Evolutionary conservation across 1,140 invertebrate species (phyloP), one percentile per base, ranked within the genome.

Genomic region (Thrips palmi): DNA sequence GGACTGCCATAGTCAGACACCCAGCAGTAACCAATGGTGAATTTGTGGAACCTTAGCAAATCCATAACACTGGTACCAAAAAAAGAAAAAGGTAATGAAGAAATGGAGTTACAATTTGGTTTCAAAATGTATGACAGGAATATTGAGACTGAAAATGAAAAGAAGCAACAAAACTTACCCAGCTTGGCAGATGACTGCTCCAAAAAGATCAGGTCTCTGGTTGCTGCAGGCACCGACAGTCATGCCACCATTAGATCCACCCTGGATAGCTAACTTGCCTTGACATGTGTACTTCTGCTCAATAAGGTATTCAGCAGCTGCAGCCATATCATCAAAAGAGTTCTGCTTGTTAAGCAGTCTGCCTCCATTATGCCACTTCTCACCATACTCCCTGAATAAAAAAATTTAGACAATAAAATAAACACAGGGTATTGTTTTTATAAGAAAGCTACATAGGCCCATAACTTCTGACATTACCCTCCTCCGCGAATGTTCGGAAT

Each of bases 11-110:
- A 99, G 61, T 99, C 94, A 1, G 87, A 85, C 22, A 76, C 76
- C 94, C 94, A 98, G 20, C 87, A 84, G 59, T 87, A 79, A 1
- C 93, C 94, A 54, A 97, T 92, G 1, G 93, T 98, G 55, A 97
- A 98, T 60, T 96, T 96, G 60, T 97, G 88, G 62, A 89, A 98
- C 27, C 91, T 69, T 29, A 97, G 58, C 87, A 97, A 92, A 60
- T 99, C 94, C 60, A 97, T 68, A 0, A 98, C 93, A 21, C 91
- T 92, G 55, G 28, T 60, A 60, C 49, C 37, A 36, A 19, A 49
- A 46, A 41, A 34, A 25, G 18, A 39, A 19, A 18, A 20, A n/a
- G 20, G 4, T 35, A 19, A 17, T 21, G 8, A 32, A 7, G 14
- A 12, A 6, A 32, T 6, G 30, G 11, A 6, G 5, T 14, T 31